Conservation (phyloP, 64 coral and sea anemone genomes). For the Orbicella faveolata region DNA sequence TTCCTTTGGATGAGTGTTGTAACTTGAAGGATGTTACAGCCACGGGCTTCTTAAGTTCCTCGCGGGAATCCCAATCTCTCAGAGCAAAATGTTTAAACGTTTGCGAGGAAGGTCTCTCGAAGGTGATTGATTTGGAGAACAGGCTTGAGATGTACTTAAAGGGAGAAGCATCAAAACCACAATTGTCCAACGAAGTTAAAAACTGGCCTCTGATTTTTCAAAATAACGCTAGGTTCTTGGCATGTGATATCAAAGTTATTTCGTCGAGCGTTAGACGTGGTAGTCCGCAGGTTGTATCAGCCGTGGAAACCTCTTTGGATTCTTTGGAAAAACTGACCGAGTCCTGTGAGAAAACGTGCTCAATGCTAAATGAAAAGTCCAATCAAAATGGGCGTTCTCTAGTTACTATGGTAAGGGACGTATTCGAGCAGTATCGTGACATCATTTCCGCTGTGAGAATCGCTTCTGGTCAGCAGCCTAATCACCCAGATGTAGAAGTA, state of each 20-base stretch:
- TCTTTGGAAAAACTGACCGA: constrained; percentile 50
- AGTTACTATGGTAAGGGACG: constrained; percentile 45
- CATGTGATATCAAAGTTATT: constrained; percentile 65
- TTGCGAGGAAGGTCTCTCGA: constrained; percentile 12
- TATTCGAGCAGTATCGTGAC: constrained; percentile 59
- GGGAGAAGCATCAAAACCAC: neutral
- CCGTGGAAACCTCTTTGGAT: constrained; percentile 50
- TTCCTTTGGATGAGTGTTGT: neutral
- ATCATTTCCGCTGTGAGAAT: constrained; percentile 41
- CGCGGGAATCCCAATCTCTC: neutral
- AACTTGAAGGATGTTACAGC: neutral
- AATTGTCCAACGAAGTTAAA: neutral
- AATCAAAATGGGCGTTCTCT: constrained; percentile 7
- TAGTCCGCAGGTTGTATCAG: constrained; percentile 21
- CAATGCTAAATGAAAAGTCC: neutral
- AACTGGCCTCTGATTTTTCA: constrained; percentile 47
- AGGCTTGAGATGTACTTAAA: constrained; percentile 30
- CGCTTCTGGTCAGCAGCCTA: neutral
- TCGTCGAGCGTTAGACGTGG: constrained; percentile 20
- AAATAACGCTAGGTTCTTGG: constrained; percentile 72
- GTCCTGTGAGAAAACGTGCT: constrained; percentile 14
- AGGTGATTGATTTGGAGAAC: constrained; percentile 28
- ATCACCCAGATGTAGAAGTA: neutral
- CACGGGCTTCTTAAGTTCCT: too few relatives aligned
- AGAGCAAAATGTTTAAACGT: constrained; percentile 9